Evolutionary conservation across 2,888 invertebrate species (phyloP).

Genomic region (Erebia ligea): DNA sequence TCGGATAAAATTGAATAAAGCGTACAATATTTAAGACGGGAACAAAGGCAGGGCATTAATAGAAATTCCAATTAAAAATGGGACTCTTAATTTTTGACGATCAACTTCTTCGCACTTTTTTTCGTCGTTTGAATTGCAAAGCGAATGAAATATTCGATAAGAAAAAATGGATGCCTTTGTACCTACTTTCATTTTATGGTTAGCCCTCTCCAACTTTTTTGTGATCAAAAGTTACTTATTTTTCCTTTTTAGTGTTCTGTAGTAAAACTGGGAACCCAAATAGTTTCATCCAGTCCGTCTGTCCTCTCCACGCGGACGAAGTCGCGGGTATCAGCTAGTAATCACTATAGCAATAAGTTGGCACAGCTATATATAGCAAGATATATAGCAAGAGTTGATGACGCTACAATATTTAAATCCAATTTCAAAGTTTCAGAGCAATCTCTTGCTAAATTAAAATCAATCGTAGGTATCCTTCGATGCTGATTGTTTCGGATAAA

Average conservation of each 20-base stretch:
- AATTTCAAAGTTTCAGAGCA: too few species aligned
- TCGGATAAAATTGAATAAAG: conserved; percentile 7
- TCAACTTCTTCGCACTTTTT: conserved; percentile 6
- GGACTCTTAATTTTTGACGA: conserved; percentile 20
- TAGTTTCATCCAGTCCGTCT: too few species aligned
- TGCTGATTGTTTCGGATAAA: conserved; percentile 6
- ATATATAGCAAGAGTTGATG: too few species aligned
- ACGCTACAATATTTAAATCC: too few species aligned
- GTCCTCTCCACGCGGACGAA: too few species aligned
- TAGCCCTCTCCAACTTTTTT: not conserved
- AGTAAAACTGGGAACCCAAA: too few species aligned
- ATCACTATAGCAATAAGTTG: too few species aligned
- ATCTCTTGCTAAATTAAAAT: too few species aligned
- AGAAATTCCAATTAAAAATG: conserved; percentile 18
- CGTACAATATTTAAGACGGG: not conserved
- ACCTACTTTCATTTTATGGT: not conserved
- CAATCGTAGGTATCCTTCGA: too few species aligned
- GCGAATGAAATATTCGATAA: conserved; percentile 5
- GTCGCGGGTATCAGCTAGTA: too few species aligned
- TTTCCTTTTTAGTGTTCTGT: too few species aligned
- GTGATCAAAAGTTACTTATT: not conserved
- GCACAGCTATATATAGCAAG: too few species aligned
- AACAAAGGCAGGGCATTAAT: not conserved
- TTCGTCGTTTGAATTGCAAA: conserved; percentile 11
- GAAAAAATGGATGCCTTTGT: conserved; percentile 5